Evolutionary conservation across 2,888 invertebrate genomes (phyloP).

Genomic region (Anticlea derivata): DNA sequence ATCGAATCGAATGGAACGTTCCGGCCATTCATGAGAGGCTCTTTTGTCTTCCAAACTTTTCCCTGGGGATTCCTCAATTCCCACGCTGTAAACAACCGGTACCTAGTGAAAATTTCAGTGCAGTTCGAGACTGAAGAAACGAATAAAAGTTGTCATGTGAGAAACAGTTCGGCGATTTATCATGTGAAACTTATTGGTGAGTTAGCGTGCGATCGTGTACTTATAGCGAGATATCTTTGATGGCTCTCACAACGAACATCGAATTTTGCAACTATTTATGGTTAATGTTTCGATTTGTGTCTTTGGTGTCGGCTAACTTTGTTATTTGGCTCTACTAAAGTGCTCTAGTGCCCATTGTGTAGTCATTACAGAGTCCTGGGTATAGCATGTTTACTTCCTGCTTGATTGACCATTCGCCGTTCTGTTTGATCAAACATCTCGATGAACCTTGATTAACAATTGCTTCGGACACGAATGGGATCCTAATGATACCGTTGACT

Average conservation of each 20-base stretch:
- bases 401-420: slow-evolving; percentile 20
- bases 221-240: slow-evolving; percentile 6
- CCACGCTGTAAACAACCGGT: slow-evolving; percentile 32
- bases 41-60: slow-evolving; percentile 39
- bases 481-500: not conserved
- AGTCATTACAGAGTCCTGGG: not conserved
- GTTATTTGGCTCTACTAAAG: slow-evolving; percentile 9
- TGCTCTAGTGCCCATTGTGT: slow-evolving; percentile 36
- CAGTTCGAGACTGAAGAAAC: slow-evolving; percentile 44
- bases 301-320: not conserved
- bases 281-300: not conserved
- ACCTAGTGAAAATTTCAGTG: slow-evolving; percentile 52
- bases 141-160: slow-evolving; percentile 46
- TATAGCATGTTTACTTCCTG: slow-evolving; percentile 46
- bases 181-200: slow-evolving; percentile 67
- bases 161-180: slow-evolving; percentile 49
- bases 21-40: slow-evolving; percentile 45
- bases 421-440: not conserved
- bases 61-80: slow-evolving; percentile 40
- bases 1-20: slow-evolving; percentile 47
- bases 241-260: not conserved
- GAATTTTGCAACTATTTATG: not conserved
- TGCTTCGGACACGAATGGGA: not conserved
- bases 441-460: not conserved
- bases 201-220: slow-evolving; percentile 42